A percentile compares a stretch with the other conserved stretches of the same genome.
These are phyloP conservation scores for Upupa epops DNA, from an alignment of 2,113 vertebrate genomes.

Conservation along the genomic window DNA sequence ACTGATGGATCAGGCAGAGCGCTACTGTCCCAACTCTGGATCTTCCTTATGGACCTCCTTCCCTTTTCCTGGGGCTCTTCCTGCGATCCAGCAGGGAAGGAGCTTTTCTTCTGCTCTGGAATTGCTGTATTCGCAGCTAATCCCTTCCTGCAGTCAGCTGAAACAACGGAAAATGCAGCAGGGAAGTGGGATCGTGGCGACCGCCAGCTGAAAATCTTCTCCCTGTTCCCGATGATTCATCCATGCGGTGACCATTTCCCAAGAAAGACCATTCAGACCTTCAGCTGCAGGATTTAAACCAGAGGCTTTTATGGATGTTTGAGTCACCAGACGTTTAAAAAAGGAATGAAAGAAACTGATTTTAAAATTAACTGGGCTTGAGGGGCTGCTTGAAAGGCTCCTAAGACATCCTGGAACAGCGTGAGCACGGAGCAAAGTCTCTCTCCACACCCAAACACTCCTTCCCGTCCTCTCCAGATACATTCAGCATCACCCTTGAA, in stretches of 20 bases:
- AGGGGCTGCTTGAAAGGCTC: background rate
- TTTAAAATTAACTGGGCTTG: too few species aligned
- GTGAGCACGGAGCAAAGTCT: background rate
- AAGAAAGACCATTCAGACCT: too few species aligned
- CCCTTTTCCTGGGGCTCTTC: rapidly evolving
- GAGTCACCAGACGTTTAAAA: too few species aligned
- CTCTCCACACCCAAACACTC: background rate
- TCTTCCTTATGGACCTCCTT: background rate
- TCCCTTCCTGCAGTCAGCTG: rapidly evolving
- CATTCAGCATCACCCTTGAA: background rate
- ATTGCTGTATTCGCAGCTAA: rapidly evolving
- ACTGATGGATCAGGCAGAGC: background rate
- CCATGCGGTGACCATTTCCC: background rate
- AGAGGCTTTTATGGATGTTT: too few species aligned
- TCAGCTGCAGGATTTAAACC: too few species aligned
- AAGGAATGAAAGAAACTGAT: too few species aligned
- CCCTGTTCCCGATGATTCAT: background rate
- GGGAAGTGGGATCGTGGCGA: rapidly evolving
- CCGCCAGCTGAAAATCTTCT: rapidly evolving
- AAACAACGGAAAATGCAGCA: rapidly evolving
- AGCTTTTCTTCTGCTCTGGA: rapidly evolving
- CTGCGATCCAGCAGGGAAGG: rapidly evolving
- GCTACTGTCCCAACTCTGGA: rapidly evolving
- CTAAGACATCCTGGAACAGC: background rate
- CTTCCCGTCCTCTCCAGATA: background rate